A percentile compares a stretch with the other conserved stretches of the same genome.
Conservation (phyloP, 2,888 invertebrate species). For the Eugnorisma glareosa region DNA sequence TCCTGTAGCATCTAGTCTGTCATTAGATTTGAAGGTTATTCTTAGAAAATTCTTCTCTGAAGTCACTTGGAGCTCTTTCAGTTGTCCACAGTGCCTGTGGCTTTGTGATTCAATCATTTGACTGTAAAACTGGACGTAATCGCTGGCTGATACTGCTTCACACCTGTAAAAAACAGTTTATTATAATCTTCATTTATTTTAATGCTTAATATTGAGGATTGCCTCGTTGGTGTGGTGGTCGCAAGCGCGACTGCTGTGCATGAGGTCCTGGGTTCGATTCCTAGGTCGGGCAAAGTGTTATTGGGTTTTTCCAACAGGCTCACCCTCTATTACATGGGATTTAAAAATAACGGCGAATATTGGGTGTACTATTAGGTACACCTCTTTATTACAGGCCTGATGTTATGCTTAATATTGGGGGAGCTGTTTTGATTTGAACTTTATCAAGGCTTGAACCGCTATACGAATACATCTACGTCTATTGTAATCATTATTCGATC, state of each 20-base stretch:
- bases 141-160: slow-evolving; percentile 96
- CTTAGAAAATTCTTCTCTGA: slow-evolving; percentile 97
- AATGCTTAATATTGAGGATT: neutral
- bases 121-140: slow-evolving; percentile 98
- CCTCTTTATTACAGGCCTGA: neutral
- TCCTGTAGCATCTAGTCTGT: slow-evolving; percentile 97
- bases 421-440: neutral
- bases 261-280: neutral
- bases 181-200: neutral
- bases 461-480: neutral
- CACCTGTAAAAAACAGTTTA: slow-evolving; percentile 91
- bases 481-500: neutral
- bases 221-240: neutral
- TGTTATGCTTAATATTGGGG: neutral
- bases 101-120: slow-evolving; percentile 96
- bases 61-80: slow-evolving; percentile 94
- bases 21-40: slow-evolving; percentile 98
- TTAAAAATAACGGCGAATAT: neutral
- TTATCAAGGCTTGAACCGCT: neutral
- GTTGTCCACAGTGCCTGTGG: slow-evolving; percentile 95
- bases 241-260: neutral
- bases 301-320: neutral
- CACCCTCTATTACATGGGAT: neutral
- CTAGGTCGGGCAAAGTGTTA: neutral
- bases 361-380: neutral